phyloP scores from a whole-genome alignment of 1,140 invertebrate species.

The Sitobion miscanthi region DNA sequence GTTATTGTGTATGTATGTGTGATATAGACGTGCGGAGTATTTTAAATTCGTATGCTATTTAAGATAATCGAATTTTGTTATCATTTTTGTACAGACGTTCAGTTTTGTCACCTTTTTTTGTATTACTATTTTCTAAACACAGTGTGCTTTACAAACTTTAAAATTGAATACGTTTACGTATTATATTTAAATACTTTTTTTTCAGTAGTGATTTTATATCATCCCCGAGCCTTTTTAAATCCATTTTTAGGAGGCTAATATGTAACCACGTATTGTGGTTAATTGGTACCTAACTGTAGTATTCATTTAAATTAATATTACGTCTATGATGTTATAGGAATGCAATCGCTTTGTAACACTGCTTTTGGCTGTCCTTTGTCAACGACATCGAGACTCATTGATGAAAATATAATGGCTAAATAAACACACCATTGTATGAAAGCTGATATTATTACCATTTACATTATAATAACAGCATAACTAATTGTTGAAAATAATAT shows the following conservation, averaged over 20 bases:
- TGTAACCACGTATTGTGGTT: background rate
- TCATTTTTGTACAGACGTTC: background rate
- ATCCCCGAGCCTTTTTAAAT: background rate
- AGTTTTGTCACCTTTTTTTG: background rate
- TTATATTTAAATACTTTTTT: background rate
- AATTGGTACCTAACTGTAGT: background rate
- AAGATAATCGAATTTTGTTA: constrained; percentile 24
- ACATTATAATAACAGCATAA: background rate
- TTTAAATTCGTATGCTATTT: background rate
- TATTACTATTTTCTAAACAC: background rate
- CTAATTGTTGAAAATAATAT: background rate
- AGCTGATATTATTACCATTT: background rate
- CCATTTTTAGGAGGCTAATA: background rate
- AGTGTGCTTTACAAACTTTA: background rate
- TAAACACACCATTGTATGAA: background rate
- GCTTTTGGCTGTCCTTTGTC: background rate
- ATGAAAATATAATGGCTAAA: background rate
- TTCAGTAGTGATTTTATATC: background rate
- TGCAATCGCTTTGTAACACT: background rate
- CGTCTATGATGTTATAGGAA: background rate
- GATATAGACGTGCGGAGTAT: background rate
- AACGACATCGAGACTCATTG: background rate
- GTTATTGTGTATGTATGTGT: background rate
- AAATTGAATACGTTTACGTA: background rate
- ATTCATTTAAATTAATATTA: no score